Evolutionary conservation across 2,797 vertebrate species (phyloP).

Genomic region (Mormyrops boulengeri): DNA sequence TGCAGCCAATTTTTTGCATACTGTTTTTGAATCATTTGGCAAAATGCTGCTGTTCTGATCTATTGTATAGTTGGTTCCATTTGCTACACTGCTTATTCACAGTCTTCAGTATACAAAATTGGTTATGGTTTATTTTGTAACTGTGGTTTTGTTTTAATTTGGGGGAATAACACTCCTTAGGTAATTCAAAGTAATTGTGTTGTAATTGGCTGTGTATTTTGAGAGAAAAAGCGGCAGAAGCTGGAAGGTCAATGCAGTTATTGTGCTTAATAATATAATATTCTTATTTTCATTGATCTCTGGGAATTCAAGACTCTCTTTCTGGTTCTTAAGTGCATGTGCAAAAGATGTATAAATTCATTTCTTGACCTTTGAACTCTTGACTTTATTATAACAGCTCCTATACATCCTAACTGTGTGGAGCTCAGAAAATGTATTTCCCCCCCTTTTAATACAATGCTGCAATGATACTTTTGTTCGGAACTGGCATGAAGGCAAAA

Average conservation of each 20-base stretch:
- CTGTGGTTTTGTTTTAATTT: background rate
- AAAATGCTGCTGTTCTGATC: background rate
- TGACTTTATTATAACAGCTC: background rate
- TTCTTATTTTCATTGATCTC: background rate
- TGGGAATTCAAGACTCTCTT: background rate
- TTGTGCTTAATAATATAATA: constrained; percentile 15
- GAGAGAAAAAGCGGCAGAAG: background rate
- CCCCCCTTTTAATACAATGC: background rate
- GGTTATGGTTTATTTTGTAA: background rate
- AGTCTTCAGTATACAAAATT: background rate
- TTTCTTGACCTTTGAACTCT: background rate
- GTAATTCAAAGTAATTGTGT: background rate
- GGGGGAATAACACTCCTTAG: background rate
- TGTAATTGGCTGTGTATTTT: background rate
- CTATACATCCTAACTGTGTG: background rate
- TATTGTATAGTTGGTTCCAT: background rate
- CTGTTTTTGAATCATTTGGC: background rate
- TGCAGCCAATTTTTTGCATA: too few relatives aligned
- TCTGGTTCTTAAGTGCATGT: background rate
- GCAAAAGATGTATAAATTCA: background rate
- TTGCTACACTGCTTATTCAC: background rate
- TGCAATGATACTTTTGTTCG: background rate
- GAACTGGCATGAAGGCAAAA: background rate
- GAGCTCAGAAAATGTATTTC: background rate
- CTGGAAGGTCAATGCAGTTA: constrained; percentile 26